Evolutionary conservation across 2,113 vertebrate species (phyloP).

Genomic region (Bothrops jararaca): DNA sequence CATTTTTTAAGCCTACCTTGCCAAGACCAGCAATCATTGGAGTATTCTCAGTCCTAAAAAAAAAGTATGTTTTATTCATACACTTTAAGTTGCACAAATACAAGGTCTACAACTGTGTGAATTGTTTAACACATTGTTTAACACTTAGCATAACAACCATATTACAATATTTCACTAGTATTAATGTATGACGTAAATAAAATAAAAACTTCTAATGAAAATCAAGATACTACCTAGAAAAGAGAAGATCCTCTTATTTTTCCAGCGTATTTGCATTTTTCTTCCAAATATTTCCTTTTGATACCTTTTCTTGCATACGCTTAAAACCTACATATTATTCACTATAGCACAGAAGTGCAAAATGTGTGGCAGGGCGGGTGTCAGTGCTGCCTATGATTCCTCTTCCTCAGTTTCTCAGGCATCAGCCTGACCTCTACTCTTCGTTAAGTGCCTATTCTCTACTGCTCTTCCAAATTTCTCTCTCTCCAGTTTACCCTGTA

Average conservation of each 20-base stretch:
- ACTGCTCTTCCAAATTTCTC: background rate
- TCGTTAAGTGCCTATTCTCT: background rate
- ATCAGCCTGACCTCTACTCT: background rate
- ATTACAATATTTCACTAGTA: background rate
- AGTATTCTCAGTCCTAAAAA: constrained; percentile 92
- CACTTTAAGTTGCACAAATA: background rate
- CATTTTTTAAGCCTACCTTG: constrained; percentile 74
- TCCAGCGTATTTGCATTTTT: background rate
- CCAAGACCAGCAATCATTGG: constrained; percentile 94
- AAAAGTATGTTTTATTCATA: constrained; percentile 13
- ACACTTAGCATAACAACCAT: background rate
- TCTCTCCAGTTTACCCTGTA: background rate
- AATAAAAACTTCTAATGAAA: background rate
- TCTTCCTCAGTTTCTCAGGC: background rate
- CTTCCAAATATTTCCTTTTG: background rate
- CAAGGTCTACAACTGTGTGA: background rate
- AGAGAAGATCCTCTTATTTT: background rate
- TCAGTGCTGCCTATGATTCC: background rate
- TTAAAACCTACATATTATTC: background rate
- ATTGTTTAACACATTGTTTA: background rate
- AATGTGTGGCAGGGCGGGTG: background rate
- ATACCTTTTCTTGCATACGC: background rate
- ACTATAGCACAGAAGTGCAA: background rate
- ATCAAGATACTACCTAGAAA: background rate
- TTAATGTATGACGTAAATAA: background rate